Base-by-base conservation (phyloP, 1,140 invertebrate genomes). In the Sesamia nonagrioides region DNA sequence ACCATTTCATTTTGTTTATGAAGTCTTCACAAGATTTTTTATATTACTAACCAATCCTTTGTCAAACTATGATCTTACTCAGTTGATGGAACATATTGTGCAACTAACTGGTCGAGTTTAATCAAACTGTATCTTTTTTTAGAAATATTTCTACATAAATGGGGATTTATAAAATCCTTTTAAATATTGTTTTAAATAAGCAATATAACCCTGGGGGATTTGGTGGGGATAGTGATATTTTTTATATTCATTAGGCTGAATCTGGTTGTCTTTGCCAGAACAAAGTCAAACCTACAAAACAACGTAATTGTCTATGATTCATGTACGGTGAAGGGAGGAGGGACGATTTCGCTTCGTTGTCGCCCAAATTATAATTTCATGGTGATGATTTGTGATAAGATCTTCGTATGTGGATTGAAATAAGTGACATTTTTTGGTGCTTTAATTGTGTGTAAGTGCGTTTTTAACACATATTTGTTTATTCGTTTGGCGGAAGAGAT, bases 301-400 rank as follows among this genome's bases (percentile, higher is more conserved):
- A 72, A 66, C 2, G 35, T 6, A n/a, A 3, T 81, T 87, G 87
- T 92, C 91, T 94, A 90, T 92, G 91, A 84, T 78, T 88, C 85
- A 85, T 92, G 90, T 85, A 89, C 85, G 91, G 90, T 92, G 91
- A 93, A 94, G 93, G 93, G 92, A 88, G 92, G 88, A 92, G 92
- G 90, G 89, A 88, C 88, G 87, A 92, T 90, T 91, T 93, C 93
- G 92, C 91, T 94, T 93, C 92, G 90, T 92, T 94, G 92, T 92
- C 93, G 91, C 84, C 87, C 82, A 88, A 87, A 91, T 88, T 88
- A 84, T 84, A 87, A 87, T 90, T 89, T 88, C 81, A 84, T 81
- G 77, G 88, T 89, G 85, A 89, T 89, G 85, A 89, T 88, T 91
- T 88, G 85, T 89, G 88, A 87, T 85, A 87, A 86, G 82, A 87